These are phyloP conservation scores for Tetramorium simillimum DNA, from an alignment of 1,140 invertebrate species.

Conservation along the genomic window DNA sequence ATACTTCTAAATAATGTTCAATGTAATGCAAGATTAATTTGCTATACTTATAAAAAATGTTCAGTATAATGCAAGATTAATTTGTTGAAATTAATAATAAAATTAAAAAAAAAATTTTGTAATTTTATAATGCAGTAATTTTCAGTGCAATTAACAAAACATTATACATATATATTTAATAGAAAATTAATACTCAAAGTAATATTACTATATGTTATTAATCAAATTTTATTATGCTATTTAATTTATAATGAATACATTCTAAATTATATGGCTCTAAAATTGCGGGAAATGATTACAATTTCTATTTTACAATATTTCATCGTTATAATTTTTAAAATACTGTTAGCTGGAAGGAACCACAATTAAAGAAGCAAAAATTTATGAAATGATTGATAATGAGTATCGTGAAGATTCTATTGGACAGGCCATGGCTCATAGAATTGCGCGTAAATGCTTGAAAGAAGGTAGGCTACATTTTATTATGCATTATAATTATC, in stretches of 20 bases:
- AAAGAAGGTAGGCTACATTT: background rate
- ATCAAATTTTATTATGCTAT: background rate
- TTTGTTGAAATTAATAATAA: background rate
- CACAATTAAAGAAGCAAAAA: background rate
- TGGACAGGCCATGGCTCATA: fast-evolving
- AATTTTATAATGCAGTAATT: background rate
- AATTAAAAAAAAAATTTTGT: too few species aligned
- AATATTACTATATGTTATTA: background rate
- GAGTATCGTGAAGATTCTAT: fast-evolving
- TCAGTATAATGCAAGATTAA: background rate
- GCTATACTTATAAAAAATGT: background rate
- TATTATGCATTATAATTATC: background rate
- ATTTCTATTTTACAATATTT: background rate
- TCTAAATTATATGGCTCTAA: background rate
- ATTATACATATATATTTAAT: background rate
- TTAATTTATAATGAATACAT: background rate
- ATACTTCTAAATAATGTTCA: background rate
- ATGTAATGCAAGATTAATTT: background rate
- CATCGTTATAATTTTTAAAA: background rate
- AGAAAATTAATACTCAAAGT: background rate
- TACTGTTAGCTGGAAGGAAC: background rate
- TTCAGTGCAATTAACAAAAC: background rate
- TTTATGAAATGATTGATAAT: background rate
- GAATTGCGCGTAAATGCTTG: background rate
- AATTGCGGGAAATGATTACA: background rate